phyloP scores from a whole-genome alignment of 2,888 invertebrate species.

The Phytoseiulus persimilis region DNA sequence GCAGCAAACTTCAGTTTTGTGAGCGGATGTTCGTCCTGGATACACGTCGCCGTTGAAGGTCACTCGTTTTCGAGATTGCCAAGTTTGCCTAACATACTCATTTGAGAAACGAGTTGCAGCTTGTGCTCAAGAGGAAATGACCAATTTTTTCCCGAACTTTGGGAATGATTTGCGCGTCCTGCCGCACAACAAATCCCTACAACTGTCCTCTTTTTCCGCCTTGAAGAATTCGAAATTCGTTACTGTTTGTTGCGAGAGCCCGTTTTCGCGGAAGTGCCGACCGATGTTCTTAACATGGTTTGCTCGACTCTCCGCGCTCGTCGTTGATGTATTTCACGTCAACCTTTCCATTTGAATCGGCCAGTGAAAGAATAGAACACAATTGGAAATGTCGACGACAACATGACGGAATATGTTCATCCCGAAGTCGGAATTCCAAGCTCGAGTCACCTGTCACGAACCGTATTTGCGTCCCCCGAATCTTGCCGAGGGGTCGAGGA shows the following conservation, averaged over 20 bases:
- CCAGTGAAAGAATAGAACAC: no score
- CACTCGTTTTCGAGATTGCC: background rate
- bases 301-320: background rate
- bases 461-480: no score
- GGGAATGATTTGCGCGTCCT: background rate
- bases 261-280: background rate
- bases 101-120: background rate
- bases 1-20: no score
- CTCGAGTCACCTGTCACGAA: no score
- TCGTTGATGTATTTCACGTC: background rate
- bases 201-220: background rate
- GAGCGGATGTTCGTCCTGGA: no score
- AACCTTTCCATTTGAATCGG: no score
- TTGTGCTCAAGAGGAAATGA: background rate
- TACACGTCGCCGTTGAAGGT: no score
- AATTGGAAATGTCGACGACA: no score
- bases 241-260: background rate
- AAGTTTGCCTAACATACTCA: background rate
- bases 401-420: no score
- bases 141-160: background rate
- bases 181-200: background rate
- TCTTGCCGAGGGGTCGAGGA: no score
- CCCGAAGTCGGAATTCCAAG: no score
- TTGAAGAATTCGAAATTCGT: background rate
- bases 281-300: background rate